phyloP scores from a whole-genome alignment of 2,888 invertebrate species.

The Hydriomena furcata region DNA sequence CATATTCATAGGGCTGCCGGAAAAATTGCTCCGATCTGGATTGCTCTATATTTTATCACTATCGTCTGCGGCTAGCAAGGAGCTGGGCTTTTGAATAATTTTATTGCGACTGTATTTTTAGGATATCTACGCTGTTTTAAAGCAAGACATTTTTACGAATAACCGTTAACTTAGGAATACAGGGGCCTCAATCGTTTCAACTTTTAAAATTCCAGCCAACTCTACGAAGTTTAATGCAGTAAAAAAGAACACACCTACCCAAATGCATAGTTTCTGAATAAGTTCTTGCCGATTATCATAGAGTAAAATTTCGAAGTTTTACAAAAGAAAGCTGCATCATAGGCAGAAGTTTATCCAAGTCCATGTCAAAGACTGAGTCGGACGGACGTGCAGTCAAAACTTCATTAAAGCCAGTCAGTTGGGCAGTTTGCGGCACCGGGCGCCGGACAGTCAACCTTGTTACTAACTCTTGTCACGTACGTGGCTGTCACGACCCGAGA shows the following conservation, averaged over 20 bases:
- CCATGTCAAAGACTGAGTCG: slow-evolving; percentile 39
- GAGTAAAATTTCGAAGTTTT: slow-evolving; percentile 14
- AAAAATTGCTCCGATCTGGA: slow-evolving; percentile 49
- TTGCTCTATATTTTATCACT: slow-evolving; percentile 37
- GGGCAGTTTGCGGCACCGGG: slow-evolving; percentile 56
- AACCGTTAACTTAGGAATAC: not conserved
- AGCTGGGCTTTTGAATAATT: slow-evolving; percentile 26
- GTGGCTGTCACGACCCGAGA: slow-evolving; percentile 52
- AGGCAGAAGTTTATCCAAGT: slow-evolving; percentile 35
- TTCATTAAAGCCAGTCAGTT: slow-evolving; percentile 60
- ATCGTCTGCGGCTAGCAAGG: slow-evolving; percentile 28
- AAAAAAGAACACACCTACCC: not conserved
- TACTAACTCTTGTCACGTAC: slow-evolving; percentile 63
- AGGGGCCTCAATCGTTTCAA: not conserved
- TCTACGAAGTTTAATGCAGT: not conserved
- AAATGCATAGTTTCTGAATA: not conserved
- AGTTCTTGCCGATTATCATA: not conserved
- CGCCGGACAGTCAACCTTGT: slow-evolving; percentile 41
- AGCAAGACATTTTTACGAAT: slow-evolving; percentile 3
- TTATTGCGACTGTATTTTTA: slow-evolving; percentile 24
- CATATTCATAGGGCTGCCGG: slow-evolving; percentile 54
- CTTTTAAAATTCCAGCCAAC: not conserved
- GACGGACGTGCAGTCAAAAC: slow-evolving; percentile 53
- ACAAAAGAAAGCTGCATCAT: slow-evolving; percentile 26
- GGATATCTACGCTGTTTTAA: slow-evolving; percentile 12